Evolutionary conservation across 1,140 invertebrate species (phyloP).

Genomic region (Drosophila auraria): DNA sequence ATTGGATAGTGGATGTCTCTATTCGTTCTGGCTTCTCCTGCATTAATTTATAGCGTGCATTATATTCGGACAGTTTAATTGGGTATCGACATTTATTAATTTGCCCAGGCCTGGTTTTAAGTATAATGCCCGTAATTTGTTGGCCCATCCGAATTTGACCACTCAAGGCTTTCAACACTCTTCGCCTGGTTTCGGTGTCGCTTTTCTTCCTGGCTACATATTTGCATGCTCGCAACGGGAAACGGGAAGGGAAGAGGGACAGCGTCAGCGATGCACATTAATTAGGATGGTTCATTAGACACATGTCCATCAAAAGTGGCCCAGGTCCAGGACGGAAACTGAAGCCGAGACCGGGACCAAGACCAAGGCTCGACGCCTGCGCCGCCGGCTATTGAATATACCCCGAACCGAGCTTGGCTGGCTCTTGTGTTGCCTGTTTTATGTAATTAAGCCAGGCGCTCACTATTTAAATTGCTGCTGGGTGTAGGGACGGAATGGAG

Average conservation of each 20-base stretch:
- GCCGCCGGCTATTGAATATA: slow-evolving; percentile 50
- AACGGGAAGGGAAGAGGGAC: not conserved
- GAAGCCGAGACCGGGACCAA: slow-evolving; percentile 1
- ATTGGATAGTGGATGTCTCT: slow-evolving; percentile 66
- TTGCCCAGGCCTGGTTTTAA: slow-evolving; percentile 40
- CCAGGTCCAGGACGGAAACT: slow-evolving; percentile 14
- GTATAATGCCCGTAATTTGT: slow-evolving; percentile 49
- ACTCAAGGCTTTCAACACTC: slow-evolving; percentile 73
- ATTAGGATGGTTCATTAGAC: slow-evolving; percentile 77
- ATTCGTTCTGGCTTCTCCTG: slow-evolving; percentile 40
- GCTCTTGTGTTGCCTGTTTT: slow-evolving; percentile 57
- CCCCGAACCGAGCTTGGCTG: slow-evolving; percentile 14
- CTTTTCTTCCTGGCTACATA: slow-evolving; percentile 6
- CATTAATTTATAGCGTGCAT: slow-evolving; percentile 73
- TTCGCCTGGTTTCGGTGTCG: slow-evolving; percentile 1
- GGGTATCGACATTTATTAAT: slow-evolving; percentile 80
- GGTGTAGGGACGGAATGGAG: slow-evolving; percentile 4
- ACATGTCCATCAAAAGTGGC: slow-evolving; percentile 71
- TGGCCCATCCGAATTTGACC: slow-evolving; percentile 32
- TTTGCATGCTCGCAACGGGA: slow-evolving; percentile 28
- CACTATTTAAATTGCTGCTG: slow-evolving; percentile 78
- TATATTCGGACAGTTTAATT: slow-evolving; percentile 77
- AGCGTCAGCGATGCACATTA: slow-evolving; percentile 62
- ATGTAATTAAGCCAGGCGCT: slow-evolving; percentile 82
- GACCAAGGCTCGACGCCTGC: slow-evolving; percentile 28